Evolutionary conservation across 2,888 invertebrate species (phyloP), one percentile per base, ranked within the genome.

Genomic region (Lasioglossum pauxillum): DNA sequence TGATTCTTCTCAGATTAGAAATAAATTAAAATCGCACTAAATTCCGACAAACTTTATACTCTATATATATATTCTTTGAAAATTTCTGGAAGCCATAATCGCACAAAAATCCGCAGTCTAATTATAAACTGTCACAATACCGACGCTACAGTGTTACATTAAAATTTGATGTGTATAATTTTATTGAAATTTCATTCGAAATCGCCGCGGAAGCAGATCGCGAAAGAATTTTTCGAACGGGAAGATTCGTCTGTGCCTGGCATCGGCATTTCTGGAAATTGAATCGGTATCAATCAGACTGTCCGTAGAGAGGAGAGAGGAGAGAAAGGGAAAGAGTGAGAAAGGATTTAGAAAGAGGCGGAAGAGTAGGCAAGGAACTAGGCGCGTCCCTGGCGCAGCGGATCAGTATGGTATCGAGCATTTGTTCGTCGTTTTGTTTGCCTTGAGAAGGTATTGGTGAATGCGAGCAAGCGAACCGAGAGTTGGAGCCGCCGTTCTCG

Each of bases 361-460:
- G 14, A 27, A 27, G 27, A 60, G 60, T 5, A 60, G 27, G 27
- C 82, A 64, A 72, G 71, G 74, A 12, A 69, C 74, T 78, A 80
- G 83, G n/a, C 87, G 90, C 90, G 89, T 84, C 83, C 89, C 89
- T 86, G 88, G 71, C 80, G 78, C 88, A 78, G 64, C 78, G 90
- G 90, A 89, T 87, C 87, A 75, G 89, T 87, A 90, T 84, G 89
- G 89, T 85, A 87, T 89, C 87, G 87, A 76, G 78, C 89, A 92
- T 88, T 93, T 92, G 89, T 92, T 93, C 86, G 89, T 89, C 82
- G 92, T 89, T 87, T 91, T 90, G 84, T 90, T 89, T 87, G 89
- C 92, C 92, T 91, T 83, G 92, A 90, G 80, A 90, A 85, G 80
- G 87, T 87, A 91, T 91, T 85, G 91, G 90, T 86, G 91, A 86